A percentile compares a stretch with the other conserved stretches of the same genome.
phyloP scores from a whole-genome alignment of 2,113 vertebrate species.

The Dasyornis broadbenti region DNA sequence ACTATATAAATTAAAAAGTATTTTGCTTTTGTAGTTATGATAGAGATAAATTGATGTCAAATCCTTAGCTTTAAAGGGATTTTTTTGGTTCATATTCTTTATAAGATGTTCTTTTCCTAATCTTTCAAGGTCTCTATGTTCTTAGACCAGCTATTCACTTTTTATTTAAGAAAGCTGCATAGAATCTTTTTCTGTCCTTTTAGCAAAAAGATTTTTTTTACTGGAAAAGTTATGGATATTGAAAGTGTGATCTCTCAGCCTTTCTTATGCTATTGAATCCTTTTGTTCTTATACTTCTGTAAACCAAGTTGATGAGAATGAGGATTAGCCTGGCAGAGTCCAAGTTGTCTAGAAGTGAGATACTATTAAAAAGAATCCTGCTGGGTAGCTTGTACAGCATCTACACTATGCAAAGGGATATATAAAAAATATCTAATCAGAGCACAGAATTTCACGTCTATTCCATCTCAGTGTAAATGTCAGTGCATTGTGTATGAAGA shows the following conservation, averaged over 20 bases:
- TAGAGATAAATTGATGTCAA: background rate
- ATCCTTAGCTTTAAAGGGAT: background rate
- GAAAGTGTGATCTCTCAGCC: background rate
- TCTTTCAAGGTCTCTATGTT: background rate
- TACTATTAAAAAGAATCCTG: background rate
- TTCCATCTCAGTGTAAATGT: background rate
- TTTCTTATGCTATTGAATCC: background rate
- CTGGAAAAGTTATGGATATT: background rate
- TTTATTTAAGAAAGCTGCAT: background rate
- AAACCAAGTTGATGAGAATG: background rate
- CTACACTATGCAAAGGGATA: background rate
- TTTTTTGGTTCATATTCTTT: background rate
- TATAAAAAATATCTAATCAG: background rate
- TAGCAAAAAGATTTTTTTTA: background rate
- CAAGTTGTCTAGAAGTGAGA: background rate
- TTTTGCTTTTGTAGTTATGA: background rate
- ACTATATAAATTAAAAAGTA: background rate
- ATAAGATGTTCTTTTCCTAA: background rate
- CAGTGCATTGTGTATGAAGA: background rate
- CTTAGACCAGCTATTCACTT: background rate
- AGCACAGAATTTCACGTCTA: background rate
- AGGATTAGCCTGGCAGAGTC: background rate
- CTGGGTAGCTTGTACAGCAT: background rate
- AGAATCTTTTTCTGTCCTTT: background rate
- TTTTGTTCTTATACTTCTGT: background rate